Base-by-base conservation (phyloP, 2,113 vertebrate genomes). In the Sebastes schlegelii region DNA sequence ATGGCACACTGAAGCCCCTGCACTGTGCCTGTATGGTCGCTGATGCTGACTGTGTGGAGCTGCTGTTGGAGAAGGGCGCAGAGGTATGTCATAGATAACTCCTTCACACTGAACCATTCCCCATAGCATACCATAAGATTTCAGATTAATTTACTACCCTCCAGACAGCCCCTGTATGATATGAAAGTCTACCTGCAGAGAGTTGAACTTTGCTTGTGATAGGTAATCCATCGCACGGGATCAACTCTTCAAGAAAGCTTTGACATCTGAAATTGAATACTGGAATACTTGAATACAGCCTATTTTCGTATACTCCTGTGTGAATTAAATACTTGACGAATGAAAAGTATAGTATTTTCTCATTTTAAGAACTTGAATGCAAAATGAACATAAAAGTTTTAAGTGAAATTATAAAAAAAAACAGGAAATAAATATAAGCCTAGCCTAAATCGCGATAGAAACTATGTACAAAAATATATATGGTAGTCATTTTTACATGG, bases 11-110 rank as follows among this genome's bases (percentile, higher is more conserved):
- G 74, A 98, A 98, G 90, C 98, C 98, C 0, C 92, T 99, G 88
- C 98, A 99, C 93, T 99, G 98, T 23, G 98, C 98, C 86, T 99
- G 98, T 80, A 99, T 99, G 98, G 97, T 99, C 75, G 97, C 98
- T 6, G 98, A 99, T 21, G 96, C 96, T 0, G 98, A 99, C 91
- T 99, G 98, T 19, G 97, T 99, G 48, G 98, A 99, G 93, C 94
- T 99, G 72, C 94, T 99, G 84, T 87, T 99, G 93, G 97, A 99
- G 79, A 99, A 99, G 67, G 98, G 98, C 83, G 98, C 98, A 0
- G 97, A 98, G 97, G 98, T 99, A 95, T 4, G 83, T 46, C 14
- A 42, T 1, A 2, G 17, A 52, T 58, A n/a, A 67, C 16, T 45
- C 8, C 17, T 54, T 23, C 23, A 80, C 23, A 43, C 16, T 0